These are phyloP conservation scores for Bucco capensis DNA, from an alignment of 2,113 vertebrate species.

Conservation along the genomic window DNA sequence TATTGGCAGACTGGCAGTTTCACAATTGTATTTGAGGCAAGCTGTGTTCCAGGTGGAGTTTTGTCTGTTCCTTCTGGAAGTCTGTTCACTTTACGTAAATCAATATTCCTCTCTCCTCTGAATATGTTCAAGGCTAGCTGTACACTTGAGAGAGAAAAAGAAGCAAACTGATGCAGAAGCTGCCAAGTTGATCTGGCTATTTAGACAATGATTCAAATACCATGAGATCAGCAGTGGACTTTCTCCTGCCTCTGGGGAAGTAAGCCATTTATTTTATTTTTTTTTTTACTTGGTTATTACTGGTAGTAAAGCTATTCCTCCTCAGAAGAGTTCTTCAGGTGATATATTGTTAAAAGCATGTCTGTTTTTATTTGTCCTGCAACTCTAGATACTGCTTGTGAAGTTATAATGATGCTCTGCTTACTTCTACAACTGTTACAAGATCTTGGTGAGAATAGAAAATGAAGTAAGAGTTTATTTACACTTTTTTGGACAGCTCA, in stretches of 20 bases:
- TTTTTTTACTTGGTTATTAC: not conserved
- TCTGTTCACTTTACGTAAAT: not conserved
- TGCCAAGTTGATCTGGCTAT: not conserved
- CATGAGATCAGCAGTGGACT: not conserved
- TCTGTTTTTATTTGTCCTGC: not conserved
- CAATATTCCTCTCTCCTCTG: not conserved
- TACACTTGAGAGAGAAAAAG: not conserved
- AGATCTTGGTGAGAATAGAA: not conserved
- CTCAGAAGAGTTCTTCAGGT: not conserved
- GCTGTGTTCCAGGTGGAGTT: not conserved
- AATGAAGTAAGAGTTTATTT: not conserved
- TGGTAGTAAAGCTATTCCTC: not conserved
- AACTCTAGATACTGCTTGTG: not conserved
- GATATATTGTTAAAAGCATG: not conserved
- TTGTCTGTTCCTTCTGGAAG: not conserved
- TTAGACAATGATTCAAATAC: not conserved
- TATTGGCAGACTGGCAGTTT: not conserved
- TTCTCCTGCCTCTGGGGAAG: conserved; percentile 17
- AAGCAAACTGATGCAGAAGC: not conserved
- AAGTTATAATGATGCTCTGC: not conserved
- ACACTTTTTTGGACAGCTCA: not conserved
- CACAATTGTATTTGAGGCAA: not conserved
- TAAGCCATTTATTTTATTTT: not conserved
- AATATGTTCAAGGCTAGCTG: not conserved
- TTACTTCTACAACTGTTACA: not conserved